Evolutionary conservation across 1,140 invertebrate species (phyloP).

Genomic region (Aphelinus atriplicis): DNA sequence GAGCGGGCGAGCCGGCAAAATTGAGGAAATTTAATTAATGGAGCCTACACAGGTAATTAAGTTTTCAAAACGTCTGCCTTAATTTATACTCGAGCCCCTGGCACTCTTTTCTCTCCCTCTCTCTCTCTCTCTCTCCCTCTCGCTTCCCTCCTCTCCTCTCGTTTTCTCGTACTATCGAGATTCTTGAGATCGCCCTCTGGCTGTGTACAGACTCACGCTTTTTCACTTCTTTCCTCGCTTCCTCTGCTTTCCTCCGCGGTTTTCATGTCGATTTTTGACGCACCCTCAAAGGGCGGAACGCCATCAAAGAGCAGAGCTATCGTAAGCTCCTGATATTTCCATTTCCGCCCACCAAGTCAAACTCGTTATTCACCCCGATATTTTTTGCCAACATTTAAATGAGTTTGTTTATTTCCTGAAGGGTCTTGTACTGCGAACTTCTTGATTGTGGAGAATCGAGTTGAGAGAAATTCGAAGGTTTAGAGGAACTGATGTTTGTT

Average conservation of each 20-base stretch:
- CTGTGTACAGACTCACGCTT: not conserved
- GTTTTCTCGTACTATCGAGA: constrained; percentile 21
- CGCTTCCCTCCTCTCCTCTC: not conserved
- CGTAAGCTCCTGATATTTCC: constrained; percentile 47
- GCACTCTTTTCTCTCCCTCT: not conserved
- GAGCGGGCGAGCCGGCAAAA: constrained; percentile 45
- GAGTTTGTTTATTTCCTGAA: no score
- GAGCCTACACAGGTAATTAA: constrained; percentile 65
- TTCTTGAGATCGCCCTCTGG: constrained; percentile 20
- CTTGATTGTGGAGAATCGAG: no score
- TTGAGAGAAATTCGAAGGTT: no score
- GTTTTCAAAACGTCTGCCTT: constrained; percentile 63
- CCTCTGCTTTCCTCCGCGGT: not conserved
- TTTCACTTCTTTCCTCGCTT: not conserved
- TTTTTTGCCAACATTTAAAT: constrained; percentile 21
- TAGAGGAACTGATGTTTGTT: no score
- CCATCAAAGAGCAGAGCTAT: not conserved
- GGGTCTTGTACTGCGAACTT: no score
- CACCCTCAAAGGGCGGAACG: not conserved
- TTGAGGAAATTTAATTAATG: constrained; percentile 66
- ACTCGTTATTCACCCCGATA: not conserved
- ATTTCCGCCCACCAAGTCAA: constrained; percentile 45
- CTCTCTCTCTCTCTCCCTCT: constrained; percentile 15
- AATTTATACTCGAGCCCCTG: constrained; percentile 45
- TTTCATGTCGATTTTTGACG: constrained; percentile 20